Conservation (phyloP, 2,113 vertebrate species). For the Lophura nycthemera region DNA sequence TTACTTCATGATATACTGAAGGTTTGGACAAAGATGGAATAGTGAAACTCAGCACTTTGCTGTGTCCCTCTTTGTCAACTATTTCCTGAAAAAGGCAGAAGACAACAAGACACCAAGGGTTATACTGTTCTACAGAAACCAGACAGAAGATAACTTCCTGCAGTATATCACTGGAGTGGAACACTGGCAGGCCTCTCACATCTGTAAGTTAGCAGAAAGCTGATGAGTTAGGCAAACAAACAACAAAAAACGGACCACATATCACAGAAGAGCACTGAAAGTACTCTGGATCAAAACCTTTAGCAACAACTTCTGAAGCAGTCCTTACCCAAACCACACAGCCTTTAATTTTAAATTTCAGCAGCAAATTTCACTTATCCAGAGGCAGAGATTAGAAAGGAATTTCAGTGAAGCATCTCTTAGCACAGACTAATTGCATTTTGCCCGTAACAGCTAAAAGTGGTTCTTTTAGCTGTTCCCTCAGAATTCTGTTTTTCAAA, state of each 20-base stretch:
- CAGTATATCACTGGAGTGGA: not conserved
- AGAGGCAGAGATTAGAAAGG: not conserved
- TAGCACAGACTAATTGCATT: not conserved
- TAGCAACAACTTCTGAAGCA: not conserved
- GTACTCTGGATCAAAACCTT: not conserved
- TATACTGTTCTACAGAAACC: not conserved
- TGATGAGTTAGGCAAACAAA: not conserved
- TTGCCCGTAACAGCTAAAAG: not conserved
- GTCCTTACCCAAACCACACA: not conserved
- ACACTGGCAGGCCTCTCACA: not conserved
- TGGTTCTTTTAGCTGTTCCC: not conserved
- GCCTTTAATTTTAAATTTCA: not conserved
- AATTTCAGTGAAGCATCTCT: not conserved
- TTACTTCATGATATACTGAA: constrained; percentile 97
- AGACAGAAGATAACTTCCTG: not conserved
- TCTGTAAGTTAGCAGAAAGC: not conserved
- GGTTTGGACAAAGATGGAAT: constrained; percentile 97
- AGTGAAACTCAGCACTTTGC: constrained; percentile 93
- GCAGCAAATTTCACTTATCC: not conserved
- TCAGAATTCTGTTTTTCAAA: not conserved
- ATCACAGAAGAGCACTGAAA: not conserved
- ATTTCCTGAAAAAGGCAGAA: constrained; percentile 87
- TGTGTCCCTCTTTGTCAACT: constrained; percentile 95
- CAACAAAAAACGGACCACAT: not conserved
- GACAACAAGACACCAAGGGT: not conserved